Base-by-base conservation (phyloP, 2,797 vertebrate species). In the Anisognathus igniventris region DNA sequence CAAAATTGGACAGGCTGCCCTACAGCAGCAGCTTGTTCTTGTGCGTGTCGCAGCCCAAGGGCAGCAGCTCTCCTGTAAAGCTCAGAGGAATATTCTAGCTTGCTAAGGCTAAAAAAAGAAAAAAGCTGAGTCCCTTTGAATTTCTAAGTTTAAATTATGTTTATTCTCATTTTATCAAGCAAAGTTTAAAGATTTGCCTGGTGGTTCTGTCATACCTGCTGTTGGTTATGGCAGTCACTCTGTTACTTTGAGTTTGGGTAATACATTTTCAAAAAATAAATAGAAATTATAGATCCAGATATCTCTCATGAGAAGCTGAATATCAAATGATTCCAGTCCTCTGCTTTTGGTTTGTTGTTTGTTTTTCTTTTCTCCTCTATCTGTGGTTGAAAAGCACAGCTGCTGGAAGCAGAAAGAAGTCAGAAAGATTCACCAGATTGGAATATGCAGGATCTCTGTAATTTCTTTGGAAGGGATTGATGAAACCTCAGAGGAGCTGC, bases 1-100 rank as follows among this genome's bases (percentile, higher is more conserved):
- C 39, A 4, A 19, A 39, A 9, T 0, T 0, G 9, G 28, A 0
- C 4, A 11, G 44, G 40, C 24, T 37, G 35, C 10, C 13, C 64
- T 23, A 2, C 0, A 8, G 44, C 30, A 28, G 1, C 19, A 33
- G 17, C 8, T 35, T 23, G 0, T 9, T 30, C 44, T 12, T 3
- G 4, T 7, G 6, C 7, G 2, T 22, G 33, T 16, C 35, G 3
- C 5, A 47, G 42, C 7, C 1, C 2, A 4, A 25, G 12, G 57
- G 31, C 30, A 25, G 1, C 27, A 45, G 1, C 11, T 64, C 61
- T 17, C 31, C 28, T 6, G 28, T 2, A 9, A 28, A 54, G 33
- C 18, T 0, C 14, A 2, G 44, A 48, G 40, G 30, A 53, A 24
- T 33, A 4, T 1, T 44, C 20, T 19, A 31, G 9, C 20, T 53